Evolutionary conservation across 2,113 vertebrate genomes (phyloP), one percentile per base, ranked within the genome.

Genomic region (Corydoras maculifer): DNA sequence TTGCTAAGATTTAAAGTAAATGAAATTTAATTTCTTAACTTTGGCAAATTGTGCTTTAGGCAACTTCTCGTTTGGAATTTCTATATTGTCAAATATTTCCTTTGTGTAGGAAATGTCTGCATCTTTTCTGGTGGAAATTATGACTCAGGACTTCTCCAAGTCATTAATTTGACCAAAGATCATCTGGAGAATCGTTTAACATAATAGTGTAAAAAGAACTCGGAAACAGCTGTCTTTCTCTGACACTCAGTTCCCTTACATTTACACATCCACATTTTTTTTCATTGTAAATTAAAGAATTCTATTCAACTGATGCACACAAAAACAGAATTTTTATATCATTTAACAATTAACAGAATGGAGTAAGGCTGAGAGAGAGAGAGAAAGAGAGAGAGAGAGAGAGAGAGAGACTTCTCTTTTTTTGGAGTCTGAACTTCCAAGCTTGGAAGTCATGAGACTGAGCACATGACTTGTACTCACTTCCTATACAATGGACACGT

Each of bases 391-490:
- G 62, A n/a, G 9, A 32, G 48, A 11, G 58, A 15, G n/a, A 13
- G 51, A 30, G 25, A 29, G 55, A 30, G 18, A 50, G 0, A 60
- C 64, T 80, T 77, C 72, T 66, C n/a, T 9, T 35, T 69, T 68
- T 59, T 25, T 30, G 57, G 18, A 69, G 35, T 72, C 69, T 72
- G 69, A 67, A 75, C 51, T 69, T 73, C 65, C 65, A 69, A 55
- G 49, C 50, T 58, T 68, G 11, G 66, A 30, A 80, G 59, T 77
- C 78, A 80, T 75, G 55, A 70, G 75, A 75, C 49, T 10, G 5
- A 69, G 66, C 75, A 80, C 75, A 77, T 80, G 78, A 80, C 69
- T 53, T 54, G 51, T 62, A 57, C 50, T 74, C 58, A 74, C 29
- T 69, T 25, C 55, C 64, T 29, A 69, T 61, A 59, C 10, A 14